Evolutionary conservation across 2,113 vertebrate species (phyloP).

Genomic region (Passer montanus): DNA sequence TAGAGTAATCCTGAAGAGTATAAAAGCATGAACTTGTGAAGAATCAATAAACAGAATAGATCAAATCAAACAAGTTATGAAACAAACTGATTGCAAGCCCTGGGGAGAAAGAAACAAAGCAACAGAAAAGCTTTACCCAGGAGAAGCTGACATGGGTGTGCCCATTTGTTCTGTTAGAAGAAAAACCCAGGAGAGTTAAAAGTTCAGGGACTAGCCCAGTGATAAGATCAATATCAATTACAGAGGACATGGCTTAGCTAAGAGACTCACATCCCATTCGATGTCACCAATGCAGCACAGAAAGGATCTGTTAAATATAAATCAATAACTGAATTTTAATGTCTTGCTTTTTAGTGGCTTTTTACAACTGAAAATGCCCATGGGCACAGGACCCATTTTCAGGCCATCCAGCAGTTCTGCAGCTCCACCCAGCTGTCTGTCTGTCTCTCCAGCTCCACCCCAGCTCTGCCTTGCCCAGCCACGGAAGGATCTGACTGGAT

Average conservation of each 20-base stretch:
- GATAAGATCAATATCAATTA: slow-evolving; percentile 39
- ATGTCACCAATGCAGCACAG: not conserved
- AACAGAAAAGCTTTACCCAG: not conserved
- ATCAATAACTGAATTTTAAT: not conserved
- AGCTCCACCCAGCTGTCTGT: not conserved
- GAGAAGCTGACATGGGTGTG: not conserved
- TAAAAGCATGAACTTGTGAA: not conserved
- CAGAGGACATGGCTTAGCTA: not conserved
- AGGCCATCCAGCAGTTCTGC: not conserved
- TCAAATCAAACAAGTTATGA: not conserved
- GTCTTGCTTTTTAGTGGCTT: not conserved
- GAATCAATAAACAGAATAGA: slow-evolving; percentile 2
- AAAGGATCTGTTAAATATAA: not conserved
- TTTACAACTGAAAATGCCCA: not conserved
- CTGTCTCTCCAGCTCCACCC: not conserved
- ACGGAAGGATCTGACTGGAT: not conserved
- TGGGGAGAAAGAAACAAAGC: not conserved
- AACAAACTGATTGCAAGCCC: not conserved
- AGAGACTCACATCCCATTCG: not conserved
- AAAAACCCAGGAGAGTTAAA: not conserved
- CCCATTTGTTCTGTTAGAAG: not conserved
- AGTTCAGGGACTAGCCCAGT: not conserved
- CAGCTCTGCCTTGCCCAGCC: not conserved
- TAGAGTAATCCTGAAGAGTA: not conserved
- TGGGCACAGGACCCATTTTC: not conserved